These are phyloP conservation scores for Zaprionus lineosus DNA, from an alignment of 2,888 invertebrate species.

Conservation along the genomic window DNA sequence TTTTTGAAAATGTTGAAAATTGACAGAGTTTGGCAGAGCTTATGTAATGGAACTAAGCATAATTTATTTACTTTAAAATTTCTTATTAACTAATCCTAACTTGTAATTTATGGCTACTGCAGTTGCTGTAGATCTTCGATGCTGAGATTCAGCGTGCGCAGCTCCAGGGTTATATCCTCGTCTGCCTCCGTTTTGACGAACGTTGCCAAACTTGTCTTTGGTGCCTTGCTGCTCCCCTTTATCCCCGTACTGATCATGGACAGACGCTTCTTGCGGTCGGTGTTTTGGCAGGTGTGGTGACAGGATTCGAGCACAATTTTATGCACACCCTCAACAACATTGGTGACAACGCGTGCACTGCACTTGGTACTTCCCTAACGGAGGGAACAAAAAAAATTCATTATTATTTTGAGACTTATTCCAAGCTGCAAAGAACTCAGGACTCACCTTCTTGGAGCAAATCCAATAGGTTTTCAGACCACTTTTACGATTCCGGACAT, in stretches of 20 bases:
- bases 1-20: too few relatives aligned
- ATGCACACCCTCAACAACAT: slow-evolving; percentile 81
- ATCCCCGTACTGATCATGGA: slow-evolving; percentile 21
- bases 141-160: slow-evolving; percentile 60
- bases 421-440: not conserved
- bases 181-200: slow-evolving; percentile 50
- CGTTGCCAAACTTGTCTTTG: too few relatives aligned
- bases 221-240: too few relatives aligned
- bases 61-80: slow-evolving; percentile 31
- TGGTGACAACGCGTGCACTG: slow-evolving; percentile 82
- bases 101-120: slow-evolving; percentile 43
- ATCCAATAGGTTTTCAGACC: slow-evolving; percentile 83
- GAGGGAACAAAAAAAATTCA: not conserved
- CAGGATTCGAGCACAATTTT: slow-evolving; percentile 81
- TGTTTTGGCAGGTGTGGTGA: slow-evolving; percentile 80
- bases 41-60: not conserved
- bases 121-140: slow-evolving; percentile 59
- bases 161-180: slow-evolving; percentile 56
- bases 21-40: too few relatives aligned
- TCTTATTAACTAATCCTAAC: slow-evolving; percentile 30
- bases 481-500: slow-evolving; percentile 81
- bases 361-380: slow-evolving; percentile 82
- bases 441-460: slow-evolving; percentile 81
- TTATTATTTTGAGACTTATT: not conserved
- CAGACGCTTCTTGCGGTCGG: slow-evolving; percentile 75